phyloP scores from a whole-genome alignment of 2,797 vertebrate genomes.

The Typhlichthys subterraneus region DNA sequence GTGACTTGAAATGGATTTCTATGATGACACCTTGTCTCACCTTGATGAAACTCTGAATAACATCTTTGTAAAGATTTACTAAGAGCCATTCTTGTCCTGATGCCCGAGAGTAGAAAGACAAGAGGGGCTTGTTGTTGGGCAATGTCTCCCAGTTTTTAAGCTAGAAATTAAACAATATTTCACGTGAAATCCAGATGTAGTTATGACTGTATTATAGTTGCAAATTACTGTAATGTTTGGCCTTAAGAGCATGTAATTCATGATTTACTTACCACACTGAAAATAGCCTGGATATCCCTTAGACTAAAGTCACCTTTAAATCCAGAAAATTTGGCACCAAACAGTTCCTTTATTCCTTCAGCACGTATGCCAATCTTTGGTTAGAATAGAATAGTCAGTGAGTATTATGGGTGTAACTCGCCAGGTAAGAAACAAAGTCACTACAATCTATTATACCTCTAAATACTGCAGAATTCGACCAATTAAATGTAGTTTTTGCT shows the following conservation, averaged over 20 bases:
- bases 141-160: constrained; percentile 78
- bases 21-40: constrained; percentile 61
- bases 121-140: constrained; percentile 69
- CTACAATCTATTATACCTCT: constrained; percentile 74
- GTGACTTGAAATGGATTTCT: not conserved
- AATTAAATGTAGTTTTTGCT: constrained; percentile 70
- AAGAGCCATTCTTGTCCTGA: constrained; percentile 83
- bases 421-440: not conserved
- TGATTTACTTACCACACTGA: constrained; percentile 74
- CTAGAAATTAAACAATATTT: constrained; percentile 61
- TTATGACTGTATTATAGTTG: too few relatives aligned
- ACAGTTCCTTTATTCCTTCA: constrained; percentile 79
- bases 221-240: too few relatives aligned
- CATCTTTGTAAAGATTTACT: constrained; percentile 72
- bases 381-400: constrained; percentile 6
- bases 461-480: constrained; percentile 77
- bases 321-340: constrained; percentile 54
- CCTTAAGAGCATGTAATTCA: not conserved
- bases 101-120: constrained; percentile 72
- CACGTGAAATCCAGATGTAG: not conserved
- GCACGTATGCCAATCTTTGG: constrained; percentile 76
- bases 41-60: constrained; percentile 65
- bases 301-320: constrained; percentile 72
- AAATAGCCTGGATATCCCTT: constrained; percentile 70
- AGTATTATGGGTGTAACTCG: not conserved